Evolutionary conservation across 2,113 vertebrate species (phyloP).

Genomic region (cat (Felis catus)): DNA sequence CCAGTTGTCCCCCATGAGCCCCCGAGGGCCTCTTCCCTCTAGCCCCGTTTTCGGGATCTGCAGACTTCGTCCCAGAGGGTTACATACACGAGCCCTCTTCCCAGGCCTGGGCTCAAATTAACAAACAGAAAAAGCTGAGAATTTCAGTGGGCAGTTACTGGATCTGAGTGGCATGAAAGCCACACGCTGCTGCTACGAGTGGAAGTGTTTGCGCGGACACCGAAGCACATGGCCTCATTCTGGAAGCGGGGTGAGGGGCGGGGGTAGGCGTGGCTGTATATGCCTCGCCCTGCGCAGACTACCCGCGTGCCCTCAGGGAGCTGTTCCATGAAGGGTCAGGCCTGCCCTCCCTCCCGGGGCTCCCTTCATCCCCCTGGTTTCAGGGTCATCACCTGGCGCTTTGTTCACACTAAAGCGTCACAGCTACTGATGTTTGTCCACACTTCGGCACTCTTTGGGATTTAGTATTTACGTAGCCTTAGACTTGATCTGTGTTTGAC

Average conservation of each 20-base stretch:
- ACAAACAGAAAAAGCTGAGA: neutral
- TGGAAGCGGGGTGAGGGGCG: neutral
- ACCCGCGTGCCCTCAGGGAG: fast-evolving
- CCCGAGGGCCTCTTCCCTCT: neutral
- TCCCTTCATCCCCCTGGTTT: neutral
- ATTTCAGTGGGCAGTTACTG: neutral
- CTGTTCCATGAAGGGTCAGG: neutral
- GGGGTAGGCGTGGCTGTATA: fast-evolving
- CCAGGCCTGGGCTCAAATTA: neutral
- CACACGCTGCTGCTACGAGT: no score
- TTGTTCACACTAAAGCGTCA: neutral
- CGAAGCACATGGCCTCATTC: fast-evolving
- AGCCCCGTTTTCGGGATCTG: neutral
- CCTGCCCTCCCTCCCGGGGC: fast-evolving
- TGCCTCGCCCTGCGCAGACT: neutral
- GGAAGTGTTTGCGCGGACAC: neutral
- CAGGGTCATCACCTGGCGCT: fast-evolving
- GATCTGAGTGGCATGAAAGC: neutral
- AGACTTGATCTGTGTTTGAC: no score
- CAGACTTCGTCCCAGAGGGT: neutral
- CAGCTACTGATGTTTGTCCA: neutral
- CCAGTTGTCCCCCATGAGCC: neutral
- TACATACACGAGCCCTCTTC: no score
- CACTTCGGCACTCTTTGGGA: neutral
- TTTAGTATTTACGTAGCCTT: fast-evolving